These are phyloP conservation scores for Psittacula derbiana DNA, from an alignment of 2,797 vertebrate genomes.

Conservation along the genomic window DNA sequence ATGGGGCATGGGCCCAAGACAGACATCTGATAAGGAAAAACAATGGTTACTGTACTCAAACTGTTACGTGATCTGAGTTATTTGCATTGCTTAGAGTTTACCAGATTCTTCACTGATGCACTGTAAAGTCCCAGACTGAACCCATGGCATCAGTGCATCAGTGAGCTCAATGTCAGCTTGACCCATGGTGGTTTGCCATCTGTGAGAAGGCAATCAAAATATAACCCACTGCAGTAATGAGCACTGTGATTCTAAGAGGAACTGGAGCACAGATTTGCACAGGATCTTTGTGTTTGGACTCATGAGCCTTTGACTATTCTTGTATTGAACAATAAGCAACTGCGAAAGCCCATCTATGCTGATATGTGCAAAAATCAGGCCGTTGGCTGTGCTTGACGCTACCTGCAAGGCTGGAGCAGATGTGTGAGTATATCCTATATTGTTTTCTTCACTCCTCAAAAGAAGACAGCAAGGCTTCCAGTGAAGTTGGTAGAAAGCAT, in stretches of 20 bases:
- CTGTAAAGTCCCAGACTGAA: background rate
- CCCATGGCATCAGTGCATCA: background rate
- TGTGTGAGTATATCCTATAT: background rate
- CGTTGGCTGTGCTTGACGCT: background rate
- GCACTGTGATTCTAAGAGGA: background rate
- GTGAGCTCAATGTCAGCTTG: background rate
- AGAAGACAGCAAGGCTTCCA: background rate
- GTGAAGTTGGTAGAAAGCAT: background rate
- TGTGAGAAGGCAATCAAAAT: slow-evolving; percentile 44
- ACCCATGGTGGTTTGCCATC: background rate
- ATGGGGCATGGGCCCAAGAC: background rate
- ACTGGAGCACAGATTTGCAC: background rate
- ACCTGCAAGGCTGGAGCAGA: background rate
- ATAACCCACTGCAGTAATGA: background rate
- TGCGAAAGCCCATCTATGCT: background rate
- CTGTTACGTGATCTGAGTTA: background rate
- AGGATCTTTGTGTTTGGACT: slow-evolving; percentile 3
- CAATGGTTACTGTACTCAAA: background rate
- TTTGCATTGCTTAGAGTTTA: background rate
- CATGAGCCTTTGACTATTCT: background rate
- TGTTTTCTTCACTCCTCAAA: background rate
- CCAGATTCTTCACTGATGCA: background rate
- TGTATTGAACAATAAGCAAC: background rate
- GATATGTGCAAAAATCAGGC: background rate
- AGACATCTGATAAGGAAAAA: background rate